phyloP scores from a whole-genome alignment of 2,888 invertebrate genomes.

The Campoplex nolae region DNA sequence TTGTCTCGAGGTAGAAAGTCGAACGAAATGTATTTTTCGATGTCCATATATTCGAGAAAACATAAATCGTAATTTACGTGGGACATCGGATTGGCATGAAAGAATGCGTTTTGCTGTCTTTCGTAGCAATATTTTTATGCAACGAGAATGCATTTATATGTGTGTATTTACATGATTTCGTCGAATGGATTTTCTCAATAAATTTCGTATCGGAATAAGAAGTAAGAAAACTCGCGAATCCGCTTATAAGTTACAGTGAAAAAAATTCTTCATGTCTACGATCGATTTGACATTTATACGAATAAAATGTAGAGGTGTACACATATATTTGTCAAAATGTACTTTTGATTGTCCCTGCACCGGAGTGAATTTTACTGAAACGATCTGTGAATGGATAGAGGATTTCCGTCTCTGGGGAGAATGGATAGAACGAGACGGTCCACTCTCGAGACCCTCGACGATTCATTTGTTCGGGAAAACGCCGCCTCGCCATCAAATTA shows the following conservation, averaged over 20 bases:
- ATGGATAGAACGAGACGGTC: constrained; percentile 18
- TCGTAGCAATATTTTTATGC: constrained; percentile 10
- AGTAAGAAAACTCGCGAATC: constrained; percentile 13
- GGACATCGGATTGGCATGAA: constrained; percentile 35
- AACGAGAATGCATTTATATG: constrained; percentile 28
- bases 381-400: constrained; percentile 23
- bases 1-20: neutral
- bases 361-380: constrained; percentile 34
- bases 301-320: neutral
- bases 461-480: constrained; percentile 25
- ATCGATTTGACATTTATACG: constrained; percentile 2
- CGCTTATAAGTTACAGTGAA: constrained; percentile 1
- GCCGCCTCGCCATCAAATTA: constrained; percentile 24
- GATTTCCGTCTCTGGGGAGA: constrained; percentile 35
- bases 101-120: constrained; percentile 44
- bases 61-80: constrained; percentile 50
- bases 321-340: neutral
- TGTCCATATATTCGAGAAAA: neutral
- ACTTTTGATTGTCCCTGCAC: neutral
- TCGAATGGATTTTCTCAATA: constrained; percentile 20
- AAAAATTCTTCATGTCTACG: neutral
- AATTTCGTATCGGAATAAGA: constrained; percentile 17
- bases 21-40: constrained; percentile 5
- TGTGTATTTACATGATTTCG: neutral
- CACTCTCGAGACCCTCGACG: constrained; percentile 8